These are phyloP conservation scores for Phoronis australis DNA, from an alignment of 2,888 invertebrate genomes.

Conservation along the genomic window DNA sequence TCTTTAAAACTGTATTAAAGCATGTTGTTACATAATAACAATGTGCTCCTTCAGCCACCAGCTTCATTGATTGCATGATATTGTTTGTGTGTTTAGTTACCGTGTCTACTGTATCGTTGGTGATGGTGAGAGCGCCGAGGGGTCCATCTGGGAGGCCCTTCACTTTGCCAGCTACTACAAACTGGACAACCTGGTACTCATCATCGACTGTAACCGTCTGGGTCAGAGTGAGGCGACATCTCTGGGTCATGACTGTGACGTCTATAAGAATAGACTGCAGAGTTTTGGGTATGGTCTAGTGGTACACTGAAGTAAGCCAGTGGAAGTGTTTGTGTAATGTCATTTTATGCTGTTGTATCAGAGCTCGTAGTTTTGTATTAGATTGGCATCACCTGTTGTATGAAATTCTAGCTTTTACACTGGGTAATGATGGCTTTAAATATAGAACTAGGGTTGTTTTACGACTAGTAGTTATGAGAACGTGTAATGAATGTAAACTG, in stretches of 20 bases:
- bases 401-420: too few species aligned
- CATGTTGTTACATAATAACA: too few species aligned
- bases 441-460: too few species aligned
- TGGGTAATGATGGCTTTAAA: too few species aligned
- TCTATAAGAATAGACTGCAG: conserved; percentile 65
- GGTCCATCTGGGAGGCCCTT: conserved; percentile 95
- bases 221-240: conserved; percentile 96
- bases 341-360: neutral
- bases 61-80: too few species aligned
- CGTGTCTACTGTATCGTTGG: conserved; percentile 94
- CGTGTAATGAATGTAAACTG: too few species aligned
- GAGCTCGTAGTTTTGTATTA: too few species aligned
- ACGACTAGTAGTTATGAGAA: too few species aligned
- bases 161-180: conserved; percentile 93
- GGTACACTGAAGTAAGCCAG: too few species aligned
- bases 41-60: too few species aligned
- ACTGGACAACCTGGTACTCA: conserved; percentile 91
- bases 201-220: conserved; percentile 94
- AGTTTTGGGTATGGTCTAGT: conserved; percentile 74
- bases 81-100: conserved; percentile 44
- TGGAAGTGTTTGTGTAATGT: neutral
- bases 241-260: conserved; percentile 84
- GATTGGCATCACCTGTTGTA: too few species aligned
- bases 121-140: conserved; percentile 98
- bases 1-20: too few species aligned